A percentile compares a stretch with the other conserved stretches of the same genome.
These are phyloP conservation scores for Phyllotreta cruciferae DNA, from an alignment of 2,888 invertebrate species.

Conservation along the genomic window DNA sequence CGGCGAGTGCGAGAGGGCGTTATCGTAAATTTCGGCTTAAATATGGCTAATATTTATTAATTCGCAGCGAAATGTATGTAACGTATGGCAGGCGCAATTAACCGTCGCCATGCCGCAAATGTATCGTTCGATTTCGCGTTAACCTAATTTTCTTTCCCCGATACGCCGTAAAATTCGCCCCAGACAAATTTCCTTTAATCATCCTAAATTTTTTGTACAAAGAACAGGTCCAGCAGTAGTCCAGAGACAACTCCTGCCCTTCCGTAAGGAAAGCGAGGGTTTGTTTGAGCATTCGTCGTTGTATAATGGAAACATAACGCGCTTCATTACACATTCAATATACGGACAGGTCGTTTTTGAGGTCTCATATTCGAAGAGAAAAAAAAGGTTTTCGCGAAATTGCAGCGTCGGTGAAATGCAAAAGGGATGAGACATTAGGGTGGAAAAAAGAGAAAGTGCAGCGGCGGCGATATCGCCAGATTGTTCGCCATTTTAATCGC, in stretches of 20 bases:
- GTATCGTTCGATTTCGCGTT: no score
- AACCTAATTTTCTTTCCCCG: no score
- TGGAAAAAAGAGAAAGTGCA: background rate
- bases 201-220: no score
- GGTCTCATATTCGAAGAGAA: slow-evolving; percentile 9
- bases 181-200: no score
- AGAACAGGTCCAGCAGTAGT: background rate
- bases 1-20: slow-evolving; percentile 26
- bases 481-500: background rate
- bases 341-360: slow-evolving; percentile 21
- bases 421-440: slow-evolving; percentile 9
- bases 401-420: slow-evolving; percentile 11
- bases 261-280: background rate
- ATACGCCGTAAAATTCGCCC: no score
- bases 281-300: background rate
- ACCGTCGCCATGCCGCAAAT: no score
- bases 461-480: background rate
- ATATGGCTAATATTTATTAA: slow-evolving; percentile 28
- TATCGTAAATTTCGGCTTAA: slow-evolving; percentile 35
- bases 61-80: background rate
- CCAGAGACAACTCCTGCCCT: no score
- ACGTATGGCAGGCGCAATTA: no score
- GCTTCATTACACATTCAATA: slow-evolving; percentile 39
- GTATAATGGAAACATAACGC: slow-evolving; percentile 38
- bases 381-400: slow-evolving; percentile 15